phyloP scores from a whole-genome alignment of 2,113 vertebrate genomes.

The Trinectes maculatus region DNA sequence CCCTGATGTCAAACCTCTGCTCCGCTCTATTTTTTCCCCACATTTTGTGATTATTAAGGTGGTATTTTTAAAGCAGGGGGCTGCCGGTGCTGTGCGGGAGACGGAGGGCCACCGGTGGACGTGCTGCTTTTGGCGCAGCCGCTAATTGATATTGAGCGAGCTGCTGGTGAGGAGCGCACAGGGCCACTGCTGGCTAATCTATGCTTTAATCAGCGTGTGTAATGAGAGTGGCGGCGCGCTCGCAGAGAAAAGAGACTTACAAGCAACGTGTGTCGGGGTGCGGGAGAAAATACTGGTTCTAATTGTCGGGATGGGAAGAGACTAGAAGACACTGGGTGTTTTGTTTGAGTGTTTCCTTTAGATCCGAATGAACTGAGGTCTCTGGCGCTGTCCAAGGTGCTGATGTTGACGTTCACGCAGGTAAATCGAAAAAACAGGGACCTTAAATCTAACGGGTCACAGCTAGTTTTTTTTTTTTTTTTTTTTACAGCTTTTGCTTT shows the following conservation, averaged over 20 bases:
- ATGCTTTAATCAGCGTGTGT: conserved; percentile 99
- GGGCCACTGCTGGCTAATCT: conserved; percentile 99
- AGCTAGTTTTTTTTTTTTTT: conserved; percentile 60
- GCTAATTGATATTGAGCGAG: conserved; percentile 99
- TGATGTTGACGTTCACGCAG: conserved; percentile 1
- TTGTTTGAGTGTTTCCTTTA: conserved; percentile 51
- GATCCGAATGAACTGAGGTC: conserved; percentile 21
- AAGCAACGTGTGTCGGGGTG: conserved; percentile 99
- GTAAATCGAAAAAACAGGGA: conserved; percentile 28
- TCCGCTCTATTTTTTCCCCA: neutral
- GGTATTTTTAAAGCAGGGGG: conserved; percentile 87
- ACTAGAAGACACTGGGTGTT: conserved; percentile 91
- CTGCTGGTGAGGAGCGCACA: conserved; percentile 95
- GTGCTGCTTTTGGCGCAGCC: conserved; percentile 87
- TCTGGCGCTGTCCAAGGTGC: conserved; percentile 63
- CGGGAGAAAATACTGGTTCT: conserved; percentile 94
- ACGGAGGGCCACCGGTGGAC: conserved; percentile 74
- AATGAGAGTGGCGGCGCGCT: conserved; percentile 99
- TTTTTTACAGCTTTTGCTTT: neutral
- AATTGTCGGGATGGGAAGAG: conserved; percentile 96
- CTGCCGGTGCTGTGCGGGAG: conserved; percentile 89
- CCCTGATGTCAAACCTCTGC: neutral
- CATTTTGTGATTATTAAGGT: conserved; percentile 30
- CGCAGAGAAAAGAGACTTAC: conserved; percentile 98
- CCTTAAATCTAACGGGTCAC: no score